A percentile compares a stretch with the other conserved stretches of the same genome.
Evolutionary conservation across 2,797 vertebrate species (phyloP).

Genomic region (Cottoperca gobio): DNA sequence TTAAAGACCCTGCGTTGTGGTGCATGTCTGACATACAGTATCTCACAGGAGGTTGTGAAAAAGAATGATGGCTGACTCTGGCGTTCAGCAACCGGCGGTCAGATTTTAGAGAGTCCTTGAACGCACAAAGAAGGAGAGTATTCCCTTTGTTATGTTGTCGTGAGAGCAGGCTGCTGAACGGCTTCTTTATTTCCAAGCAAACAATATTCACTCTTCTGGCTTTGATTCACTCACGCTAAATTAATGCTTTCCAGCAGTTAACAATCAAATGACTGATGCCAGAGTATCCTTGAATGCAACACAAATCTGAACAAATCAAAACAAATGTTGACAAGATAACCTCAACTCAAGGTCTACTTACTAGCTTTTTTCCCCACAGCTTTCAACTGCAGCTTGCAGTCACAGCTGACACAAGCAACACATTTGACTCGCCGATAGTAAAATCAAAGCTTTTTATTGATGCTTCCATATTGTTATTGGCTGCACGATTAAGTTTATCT

Average conservation of each 20-base stretch:
- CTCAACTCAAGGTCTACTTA: background rate
- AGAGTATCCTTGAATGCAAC: conserved; percentile 41
- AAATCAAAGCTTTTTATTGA: background rate
- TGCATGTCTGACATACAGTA: background rate
- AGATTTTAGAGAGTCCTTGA: conserved; percentile 7
- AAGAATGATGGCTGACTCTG: background rate
- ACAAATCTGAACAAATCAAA: conserved; percentile 1
- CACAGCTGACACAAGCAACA: background rate
- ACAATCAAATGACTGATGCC: conserved; percentile 7
- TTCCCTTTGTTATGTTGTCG: background rate
- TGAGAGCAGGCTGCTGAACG: conserved; percentile 1
- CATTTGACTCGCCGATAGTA: background rate
- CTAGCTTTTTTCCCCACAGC: background rate
- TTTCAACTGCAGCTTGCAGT: background rate
- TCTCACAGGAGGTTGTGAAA: background rate
- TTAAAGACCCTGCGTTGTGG: no score
- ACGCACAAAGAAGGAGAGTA: background rate
- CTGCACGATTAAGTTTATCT: background rate
- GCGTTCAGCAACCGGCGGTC: background rate
- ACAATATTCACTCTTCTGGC: conserved; percentile 10
- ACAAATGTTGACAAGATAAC: background rate
- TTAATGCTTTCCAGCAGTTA: background rate
- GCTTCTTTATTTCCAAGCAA: background rate
- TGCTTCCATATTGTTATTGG: background rate
- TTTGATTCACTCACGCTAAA: background rate